Base-by-base conservation (phyloP, 2,888 invertebrate species). In the Mamestra brassicae region DNA sequence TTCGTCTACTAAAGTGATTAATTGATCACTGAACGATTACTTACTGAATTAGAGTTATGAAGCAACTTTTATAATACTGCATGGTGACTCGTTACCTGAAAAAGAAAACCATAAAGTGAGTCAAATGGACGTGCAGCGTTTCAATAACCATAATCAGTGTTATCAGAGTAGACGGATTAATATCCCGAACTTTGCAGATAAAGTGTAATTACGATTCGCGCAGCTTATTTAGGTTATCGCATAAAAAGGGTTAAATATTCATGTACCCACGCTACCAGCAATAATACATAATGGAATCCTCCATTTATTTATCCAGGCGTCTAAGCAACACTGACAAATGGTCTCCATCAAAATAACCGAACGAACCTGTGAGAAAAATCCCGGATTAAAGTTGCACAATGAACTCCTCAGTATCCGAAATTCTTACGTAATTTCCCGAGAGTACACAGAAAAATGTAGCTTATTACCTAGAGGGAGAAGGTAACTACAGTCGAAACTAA, bases 401-500 rank as follows among this genome's bases (percentile, higher is more conserved):
- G 79, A 82, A 78, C 79, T 78, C 70, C 64, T 70, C 65, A 74
- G 68, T 72, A 88, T 81, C 74, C 78, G 76, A 89, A 86, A 88
- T 87, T 88, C 87, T 85, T 85, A 81, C 78, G 89, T 91, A 90
- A 94, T 93, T 93, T 93, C 93, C 92, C 91, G 77, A 36, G 89
- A 89, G 94, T 83, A 84, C 78, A 78, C 74, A 84, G 88, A 91
- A 93, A 93, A 93, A 92, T 92, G 89, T 86, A 83, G 85, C 89
- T 91, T 90, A 91, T 91, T 92, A 91, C 88, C 77, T 74, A 84
- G 77, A 76, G 83, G 68, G 75, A 80, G 81, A 74, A 82, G 75
- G 82, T 86, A 88, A 88, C 90, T 87, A 88, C 83, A 89, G 86
- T 71, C 83, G 80, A 88, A 90, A 91, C 87, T 89, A 89, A 87